Evolutionary conservation across 2,113 vertebrate genomes (phyloP), one percentile per base, ranked within the genome.

Genomic region (Ceyx margarethae): DNA sequence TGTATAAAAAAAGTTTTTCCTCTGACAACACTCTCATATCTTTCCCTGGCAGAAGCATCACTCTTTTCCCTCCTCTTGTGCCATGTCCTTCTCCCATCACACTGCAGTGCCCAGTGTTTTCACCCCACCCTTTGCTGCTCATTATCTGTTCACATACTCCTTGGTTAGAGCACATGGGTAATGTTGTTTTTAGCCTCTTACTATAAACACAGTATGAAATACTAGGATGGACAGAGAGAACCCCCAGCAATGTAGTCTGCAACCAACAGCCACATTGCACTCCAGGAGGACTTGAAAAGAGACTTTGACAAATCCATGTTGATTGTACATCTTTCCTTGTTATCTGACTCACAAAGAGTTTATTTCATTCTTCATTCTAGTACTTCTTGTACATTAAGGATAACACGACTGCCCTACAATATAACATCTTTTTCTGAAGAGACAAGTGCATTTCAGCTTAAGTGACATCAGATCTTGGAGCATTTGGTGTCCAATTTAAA

Each of bases 91-190:
- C 42, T 86, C 28, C 71, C 28, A 48, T 28, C 42, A 18, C 18
- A 7, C 31, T 31, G 11, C 45, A 64, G n/a, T 35, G 84, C 33
- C 62, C 66, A 18, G 33, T 10, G 21, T 40, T 65, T 26, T 84
- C 18, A 1, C 46, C 48, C 33, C 31, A 43, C 13, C 51, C 40
- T 7, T 57, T 40, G 67, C 33, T 33, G 28, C 64, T 65, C 62
- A 16, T 28, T 40, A 26, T 8, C 18, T 10, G 3, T 37, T 67
- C 79, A 68, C 33, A 58, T 31, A 9, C 16, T 65, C 19, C 60
- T 43, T 46, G 50, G 9, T 60, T 45, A 65, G n/a, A 48, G 29
- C 9, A 40, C 0, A 0, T 19, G 19, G 11, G 25, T 35, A 71
- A 40, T n/a, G 10, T 4, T 19, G 3, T 20, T 81, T 69, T 67